Base-by-base conservation (phyloP, 2,113 vertebrate species). In the Elaphurus davidianus region DNA sequence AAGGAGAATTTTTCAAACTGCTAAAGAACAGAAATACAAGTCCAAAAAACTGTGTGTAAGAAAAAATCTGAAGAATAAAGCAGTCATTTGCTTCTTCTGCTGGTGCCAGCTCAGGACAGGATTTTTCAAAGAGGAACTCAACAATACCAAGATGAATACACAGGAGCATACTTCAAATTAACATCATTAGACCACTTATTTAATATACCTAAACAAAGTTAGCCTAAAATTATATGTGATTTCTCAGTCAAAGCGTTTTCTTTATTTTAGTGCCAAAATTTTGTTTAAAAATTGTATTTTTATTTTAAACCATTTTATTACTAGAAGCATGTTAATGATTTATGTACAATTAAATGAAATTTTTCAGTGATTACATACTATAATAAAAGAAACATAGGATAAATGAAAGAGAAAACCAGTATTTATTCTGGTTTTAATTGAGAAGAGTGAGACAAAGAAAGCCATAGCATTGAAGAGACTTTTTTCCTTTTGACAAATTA, bases 401-500 rank as follows among this genome's bases (percentile, higher is more conserved):
- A 93, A 88, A 16, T 78, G 3, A 94, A 82, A 47, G 25, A 84
- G 14, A 50, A 36, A 47, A 36, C 5, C 4, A 13, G 94, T 96
- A 96, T 96, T 97, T 82, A 67, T 90, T 97, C 40, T 60, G 28
- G 40, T 92, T n/a, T 87, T 33, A 50, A 85, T 54, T 97, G 1
- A 91, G 21, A 30, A 81, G 2, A 79, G 12, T 47, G 95, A 97
- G 11, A 94, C 71, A 98, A 98, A 88, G 71, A 96, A 96, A 97
- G 90, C 6, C 27, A 36, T 1, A n/a, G 7, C 33, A 81, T 28
- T 87, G 59, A 28, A 19, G 60, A 30, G 23, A 28, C 12, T 40
- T 92, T 86, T 55, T 25, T 81, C 16, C 12, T 98, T 40, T 78
- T 88, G 83, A 55, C 19, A 82, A n/a, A 95, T 76, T 33, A 47